Evolutionary conservation across 2,113 vertebrate genomes (phyloP), one percentile per base, ranked within the genome.

Genomic region (Elaphurus davidianus): DNA sequence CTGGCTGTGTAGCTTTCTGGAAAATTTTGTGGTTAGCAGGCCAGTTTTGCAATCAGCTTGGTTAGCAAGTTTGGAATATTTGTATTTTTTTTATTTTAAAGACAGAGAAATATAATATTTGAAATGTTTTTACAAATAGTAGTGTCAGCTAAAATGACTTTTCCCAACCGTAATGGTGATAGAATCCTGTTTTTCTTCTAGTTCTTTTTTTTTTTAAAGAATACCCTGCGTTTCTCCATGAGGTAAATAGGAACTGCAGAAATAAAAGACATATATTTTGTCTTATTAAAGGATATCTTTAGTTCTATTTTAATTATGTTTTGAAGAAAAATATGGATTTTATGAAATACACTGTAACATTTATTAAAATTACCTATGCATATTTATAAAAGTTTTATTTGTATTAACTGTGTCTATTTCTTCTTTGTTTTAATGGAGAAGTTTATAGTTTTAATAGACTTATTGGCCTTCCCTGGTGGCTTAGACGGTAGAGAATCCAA

Each of bases 41-140:
- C 40, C 76, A 94, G 84, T 67, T 95, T 81, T 91, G 19, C 12
- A 55, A 93, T 52, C 50, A 91, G 54, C 59, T 78, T 78, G 27
- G 21, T 92, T 92, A 93, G 59, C 7, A 93, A 88, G 0, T 94
- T 94, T 88, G 57, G 30, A 40, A 76, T 94, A 93, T 82, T 89
- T 89, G 47, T 88, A 84, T 96, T 92, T 94, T 96, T 96, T 89
- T 82, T n/a, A 62, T 33, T 86, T 82, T n/a, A 91, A 91, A 93
- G 45, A 79, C 17, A 60, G 33, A 17, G 79, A 90, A 92, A 90
- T 94, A 55, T 36, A 90, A 83, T 94, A 96, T 40, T 95, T 78
- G 36, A 87, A 95, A 79, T 52, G 5, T 43, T 94, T 97, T 94
- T 81, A 40, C 21, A 91, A 79, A 83, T 79, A 92, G 11, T 45